Evolutionary conservation across 2,113 vertebrate genomes (phyloP).

Genomic region (Antennarius striatus): DNA sequence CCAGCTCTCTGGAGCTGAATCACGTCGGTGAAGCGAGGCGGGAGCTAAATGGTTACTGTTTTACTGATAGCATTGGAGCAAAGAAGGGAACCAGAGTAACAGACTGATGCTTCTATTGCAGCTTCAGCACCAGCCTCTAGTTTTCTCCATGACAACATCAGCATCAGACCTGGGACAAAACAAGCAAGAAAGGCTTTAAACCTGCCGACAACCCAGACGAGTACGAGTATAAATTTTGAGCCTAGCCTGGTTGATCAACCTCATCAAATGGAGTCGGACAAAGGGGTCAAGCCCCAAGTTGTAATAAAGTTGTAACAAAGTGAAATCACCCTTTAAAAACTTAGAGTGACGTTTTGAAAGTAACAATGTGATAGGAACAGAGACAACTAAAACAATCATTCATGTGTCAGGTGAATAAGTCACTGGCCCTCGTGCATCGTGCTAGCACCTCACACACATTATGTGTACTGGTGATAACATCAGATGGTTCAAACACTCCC

Average conservation of each 20-base stretch:
- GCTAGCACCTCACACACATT: too few species aligned
- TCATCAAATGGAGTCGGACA: too few species aligned
- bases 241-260: too few species aligned
- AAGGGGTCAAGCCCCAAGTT: too few species aligned
- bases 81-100: constrained; percentile 56
- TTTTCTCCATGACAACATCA: constrained; percentile 54
- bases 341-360: background rate
- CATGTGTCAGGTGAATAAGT: constrained; percentile 3
- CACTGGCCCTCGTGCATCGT: too few species aligned
- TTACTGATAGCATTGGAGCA: constrained; percentile 36
- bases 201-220: background rate
- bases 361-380: constrained; percentile 2
- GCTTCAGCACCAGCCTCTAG: constrained; percentile 53
- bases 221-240: background rate
- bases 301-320: background rate
- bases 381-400: background rate
- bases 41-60: background rate
- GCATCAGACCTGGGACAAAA: constrained; percentile 71
- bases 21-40: background rate
- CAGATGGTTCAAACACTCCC: too few species aligned
- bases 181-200: background rate
- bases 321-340: background rate
- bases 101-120: constrained; percentile 48
- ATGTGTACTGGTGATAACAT: too few species aligned
- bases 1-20: background rate